Conservation (phyloP, 2,113 vertebrate species). For the Catharus minimus region DNA sequence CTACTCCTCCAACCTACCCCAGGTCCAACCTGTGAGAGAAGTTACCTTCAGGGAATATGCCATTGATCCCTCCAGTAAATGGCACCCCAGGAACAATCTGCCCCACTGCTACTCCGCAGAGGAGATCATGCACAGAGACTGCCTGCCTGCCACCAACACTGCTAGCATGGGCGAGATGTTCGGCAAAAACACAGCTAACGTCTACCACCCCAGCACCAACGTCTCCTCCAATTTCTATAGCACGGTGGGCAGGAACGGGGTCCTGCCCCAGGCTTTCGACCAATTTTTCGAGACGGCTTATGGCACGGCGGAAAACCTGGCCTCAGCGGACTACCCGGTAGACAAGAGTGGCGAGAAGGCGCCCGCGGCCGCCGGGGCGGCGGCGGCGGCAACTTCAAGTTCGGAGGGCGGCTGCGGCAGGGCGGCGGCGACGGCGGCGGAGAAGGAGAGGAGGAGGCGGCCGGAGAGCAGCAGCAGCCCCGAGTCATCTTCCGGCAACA, state of each 20-base stretch:
- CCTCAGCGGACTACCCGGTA: constrained; percentile 78
- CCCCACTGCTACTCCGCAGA: constrained; percentile 94
- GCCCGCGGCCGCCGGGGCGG: constrained; percentile 77
- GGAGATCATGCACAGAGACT: constrained; percentile 96
- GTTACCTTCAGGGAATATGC: constrained; percentile 98
- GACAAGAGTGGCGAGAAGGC: constrained; percentile 83
- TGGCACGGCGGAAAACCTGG: constrained; percentile 82
- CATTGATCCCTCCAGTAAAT: constrained; percentile 94
- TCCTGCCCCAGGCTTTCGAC: constrained; percentile 96
- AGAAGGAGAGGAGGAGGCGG: constrained; percentile 79
- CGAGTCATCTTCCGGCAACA: constrained; percentile 93
- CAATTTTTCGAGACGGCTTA: constrained; percentile 98
- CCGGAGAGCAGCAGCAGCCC: constrained; percentile 91
- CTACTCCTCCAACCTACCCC: constrained; percentile 94
- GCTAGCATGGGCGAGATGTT: constrained; percentile 90
- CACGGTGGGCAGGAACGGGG: constrained; percentile 92
- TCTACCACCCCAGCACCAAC: constrained; percentile 85
- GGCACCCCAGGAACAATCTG: constrained; percentile 95
- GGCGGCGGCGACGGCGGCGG: constrained; percentile 75
- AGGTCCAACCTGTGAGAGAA: constrained; percentile 96
- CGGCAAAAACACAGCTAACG: constrained; percentile 86
- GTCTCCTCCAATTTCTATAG: constrained; percentile 89
- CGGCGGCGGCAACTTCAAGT: constrained; percentile 81
- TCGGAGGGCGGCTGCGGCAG: constrained; percentile 82
- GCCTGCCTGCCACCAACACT: constrained; percentile 83